Base-by-base conservation (phyloP, 2,113 vertebrate species). In the Orycteropus afer region DNA sequence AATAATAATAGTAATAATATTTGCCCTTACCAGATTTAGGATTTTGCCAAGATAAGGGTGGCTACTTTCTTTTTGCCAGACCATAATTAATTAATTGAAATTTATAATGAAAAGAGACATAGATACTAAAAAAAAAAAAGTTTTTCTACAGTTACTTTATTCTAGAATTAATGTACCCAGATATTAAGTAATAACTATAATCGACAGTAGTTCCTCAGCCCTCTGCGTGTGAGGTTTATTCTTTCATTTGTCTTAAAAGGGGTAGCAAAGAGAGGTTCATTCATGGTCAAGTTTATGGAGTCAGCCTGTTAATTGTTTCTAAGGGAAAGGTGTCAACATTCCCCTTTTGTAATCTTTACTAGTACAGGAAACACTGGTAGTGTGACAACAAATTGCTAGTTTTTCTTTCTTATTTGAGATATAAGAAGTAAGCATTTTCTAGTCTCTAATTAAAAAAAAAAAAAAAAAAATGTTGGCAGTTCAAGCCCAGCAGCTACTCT, bases 221-320 rank as follows among this genome's bases (percentile, higher is more conserved):
- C 45, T 87, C 84, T 93, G 65, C 51, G 73, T 12, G 53, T 71
- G 63, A 87, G 25, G 9, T 51, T 81, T 82, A 63, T 81, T 74
- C 37, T 93, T 63, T 63, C 63, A n/a, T 74, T 87, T 93, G 42
- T 81, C 27, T 88, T 87, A 80, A 87, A 79, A 81, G n/a, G 7
- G n/a, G 45, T 93, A 42, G 51, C 27, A 42, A 81, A 76, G 45
- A 49, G 23, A 49, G 20, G 1, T 80, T 80, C 51, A 80, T 71
- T 61, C 34, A 63, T 25, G 9, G 27, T 63, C 65, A 42, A 2
- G 42, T 80, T 73, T 77, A 13, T 73, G 65, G 18, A 47, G 3
- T 6, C 51, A 40, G 53, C 65, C 53, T 80, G 84, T 53, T 80
- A 65, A 45, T 14, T 67, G 18, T 73, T 81, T 63, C 53, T 55